Base-by-base conservation (phyloP, 2,113 vertebrate genomes). In the Oryzias woworae region DNA sequence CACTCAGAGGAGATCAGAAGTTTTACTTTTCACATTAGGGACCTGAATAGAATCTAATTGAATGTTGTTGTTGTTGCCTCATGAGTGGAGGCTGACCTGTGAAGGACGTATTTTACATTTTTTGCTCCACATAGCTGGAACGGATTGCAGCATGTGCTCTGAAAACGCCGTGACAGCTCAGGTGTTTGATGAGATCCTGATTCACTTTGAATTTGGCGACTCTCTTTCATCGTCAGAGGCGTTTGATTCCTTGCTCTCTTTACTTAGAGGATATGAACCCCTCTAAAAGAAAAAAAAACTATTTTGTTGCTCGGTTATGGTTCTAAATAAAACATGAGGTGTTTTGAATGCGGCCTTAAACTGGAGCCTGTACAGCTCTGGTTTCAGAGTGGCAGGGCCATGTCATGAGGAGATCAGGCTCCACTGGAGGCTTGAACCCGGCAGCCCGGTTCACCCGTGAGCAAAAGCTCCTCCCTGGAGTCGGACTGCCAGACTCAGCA, bases 51-150 rank as follows among this genome's bases (percentile, higher is more conserved):
- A 36, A 36, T 36, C 45, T 46, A 1, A 8, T 42, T 45, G 16
- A 14, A 55, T 69, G 58, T 41, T 59, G 51, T 51, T 73, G 46
- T 14, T 53, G 52, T 41, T 53, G 61, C 41, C 55, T 67, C 36
- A 10, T 18, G 10, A 56, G 42, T 56, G 54, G 49, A 42, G 56
- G 3, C 28, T 73, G 66, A 81, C 59, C 66, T 71, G 81, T 57
- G 17, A 72, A 77, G 69, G 61, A 73, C 76, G 65, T 49, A 69
- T 77, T 77, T 73, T 60, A 65, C 56, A 77, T 82, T 84, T 84
- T 67, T 43, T 71, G 75, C 73, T 83, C 62, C 78, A 83, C 52
- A 73, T 74, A 68, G 58, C 76, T 75, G 78, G 75, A 81, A 80
- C 76, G 70, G 67, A 81, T 72, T 81, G 56, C 26, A 68, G 44